Conservation (phyloP, 2,797 vertebrate genomes). For the Nyctibius grandis region DNA sequence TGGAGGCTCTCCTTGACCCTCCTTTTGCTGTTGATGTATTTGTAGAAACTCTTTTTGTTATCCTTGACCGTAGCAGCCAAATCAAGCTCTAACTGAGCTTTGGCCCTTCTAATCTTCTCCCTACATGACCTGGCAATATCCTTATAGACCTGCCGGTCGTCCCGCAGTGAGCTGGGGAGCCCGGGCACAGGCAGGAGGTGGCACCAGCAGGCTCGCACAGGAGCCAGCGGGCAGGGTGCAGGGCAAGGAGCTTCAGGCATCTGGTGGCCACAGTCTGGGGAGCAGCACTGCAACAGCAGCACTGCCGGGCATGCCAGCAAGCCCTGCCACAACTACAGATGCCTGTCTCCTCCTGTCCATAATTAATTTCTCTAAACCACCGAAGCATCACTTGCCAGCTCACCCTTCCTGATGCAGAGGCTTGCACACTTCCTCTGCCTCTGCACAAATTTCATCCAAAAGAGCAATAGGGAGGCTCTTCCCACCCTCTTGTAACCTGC, state of each 20-base stretch:
- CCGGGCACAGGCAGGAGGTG: not conserved
- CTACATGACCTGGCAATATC: too few relatives aligned
- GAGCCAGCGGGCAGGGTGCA: not conserved
- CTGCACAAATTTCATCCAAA: not conserved
- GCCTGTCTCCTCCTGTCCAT: not conserved
- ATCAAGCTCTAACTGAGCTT: too few relatives aligned
- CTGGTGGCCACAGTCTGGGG: not conserved
- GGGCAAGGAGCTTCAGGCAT: not conserved
- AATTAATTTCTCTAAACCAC: not conserved
- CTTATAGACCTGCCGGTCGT: too few relatives aligned
- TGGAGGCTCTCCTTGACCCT: too few relatives aligned
- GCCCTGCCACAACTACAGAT: not conserved
- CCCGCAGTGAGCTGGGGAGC: not conserved
- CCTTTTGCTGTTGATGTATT: too few relatives aligned
- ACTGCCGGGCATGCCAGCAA: not conserved
- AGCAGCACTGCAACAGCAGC: not conserved
- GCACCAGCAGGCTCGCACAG: not conserved
- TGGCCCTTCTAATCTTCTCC: too few relatives aligned
- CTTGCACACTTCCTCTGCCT: not conserved
- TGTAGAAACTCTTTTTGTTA: too few relatives aligned
- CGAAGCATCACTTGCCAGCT: accelerated
- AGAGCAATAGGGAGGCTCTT: not conserved
- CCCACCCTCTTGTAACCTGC: not conserved
- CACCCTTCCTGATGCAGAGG: not conserved
- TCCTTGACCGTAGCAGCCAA: too few relatives aligned